Conservation (phyloP, 2,113 vertebrate genomes). For the Phylloscopus trochiloides region DNA sequence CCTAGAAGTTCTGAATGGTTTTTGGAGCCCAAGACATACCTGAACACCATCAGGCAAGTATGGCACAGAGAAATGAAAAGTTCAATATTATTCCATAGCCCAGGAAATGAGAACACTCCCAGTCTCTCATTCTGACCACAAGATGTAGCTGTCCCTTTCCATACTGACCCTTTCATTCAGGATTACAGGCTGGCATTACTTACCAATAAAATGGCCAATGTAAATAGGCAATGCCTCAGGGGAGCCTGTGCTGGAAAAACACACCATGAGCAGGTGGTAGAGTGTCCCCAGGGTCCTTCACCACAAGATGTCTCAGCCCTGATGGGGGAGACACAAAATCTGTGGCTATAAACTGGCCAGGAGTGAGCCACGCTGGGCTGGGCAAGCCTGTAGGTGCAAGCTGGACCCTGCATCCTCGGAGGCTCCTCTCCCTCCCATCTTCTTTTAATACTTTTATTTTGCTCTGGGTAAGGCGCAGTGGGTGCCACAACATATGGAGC, state of each 20-base stretch:
- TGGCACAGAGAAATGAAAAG: rapidly evolving
- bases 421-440: background rate
- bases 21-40: background rate
- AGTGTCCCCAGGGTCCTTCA: background rate
- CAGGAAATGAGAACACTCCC: background rate
- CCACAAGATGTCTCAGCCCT: background rate
- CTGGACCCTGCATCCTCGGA: background rate
- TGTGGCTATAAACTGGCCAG: rapidly evolving
- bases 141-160: background rate
- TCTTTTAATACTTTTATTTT: background rate
- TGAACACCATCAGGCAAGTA: background rate
- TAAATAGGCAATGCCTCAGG: background rate
- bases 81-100: background rate
- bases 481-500: rapidly evolving
- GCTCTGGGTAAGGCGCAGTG: rapidly evolving
- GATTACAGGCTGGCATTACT: background rate
- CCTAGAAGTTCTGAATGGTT: background rate
- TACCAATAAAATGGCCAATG: background rate
- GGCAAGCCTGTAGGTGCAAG: background rate
- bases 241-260: background rate
- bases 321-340: background rate
- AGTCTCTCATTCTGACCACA: background rate
- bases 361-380: rapidly evolving
- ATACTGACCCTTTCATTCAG: background rate
- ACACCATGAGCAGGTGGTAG: background rate